Evolutionary conservation across 2,888 invertebrate species (phyloP).

Genomic region (Oscheius sp.): DNA sequence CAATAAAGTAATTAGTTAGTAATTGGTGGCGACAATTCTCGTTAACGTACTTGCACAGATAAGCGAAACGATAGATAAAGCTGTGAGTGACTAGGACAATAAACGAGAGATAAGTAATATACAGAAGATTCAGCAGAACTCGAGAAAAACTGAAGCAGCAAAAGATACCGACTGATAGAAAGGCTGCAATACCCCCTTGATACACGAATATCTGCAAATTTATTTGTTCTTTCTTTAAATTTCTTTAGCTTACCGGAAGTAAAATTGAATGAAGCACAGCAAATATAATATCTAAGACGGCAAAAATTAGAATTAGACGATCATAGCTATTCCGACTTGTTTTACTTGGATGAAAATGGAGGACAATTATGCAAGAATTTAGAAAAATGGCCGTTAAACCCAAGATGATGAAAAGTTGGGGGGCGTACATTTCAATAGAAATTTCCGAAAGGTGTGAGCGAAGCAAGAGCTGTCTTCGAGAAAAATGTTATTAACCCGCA

Average conservation of each 20-base stretch:
- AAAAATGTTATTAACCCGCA: no score
- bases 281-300: conserved; percentile 11
- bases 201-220: conserved; percentile 3
- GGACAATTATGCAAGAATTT: conserved; percentile 3
- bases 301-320: conserved; percentile 13
- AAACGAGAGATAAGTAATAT: conserved; percentile 17
- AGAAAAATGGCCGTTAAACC: conserved; percentile 2
- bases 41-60: conserved; percentile 13
- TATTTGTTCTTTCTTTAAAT: no score
- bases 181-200: neutral
- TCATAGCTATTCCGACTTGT: conserved; percentile 2
- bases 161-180: conserved; percentile 7
- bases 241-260: conserved; percentile 4
- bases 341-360: conserved; percentile 10
- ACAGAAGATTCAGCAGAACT: conserved; percentile 4
- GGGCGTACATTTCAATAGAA: neutral
- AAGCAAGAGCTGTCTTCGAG: no score
- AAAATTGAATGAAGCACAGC: conserved; percentile 1
- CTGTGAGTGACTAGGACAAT: conserved; percentile 17
- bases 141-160: conserved; percentile 7
- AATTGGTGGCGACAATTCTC: no score
- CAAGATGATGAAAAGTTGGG: neutral
- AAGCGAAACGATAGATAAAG: conserved; percentile 8
- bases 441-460: no score
- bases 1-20: no score